Base-by-base conservation (phyloP, 1,140 invertebrate genomes). In the Anoplolepis gracilipes region DNA sequence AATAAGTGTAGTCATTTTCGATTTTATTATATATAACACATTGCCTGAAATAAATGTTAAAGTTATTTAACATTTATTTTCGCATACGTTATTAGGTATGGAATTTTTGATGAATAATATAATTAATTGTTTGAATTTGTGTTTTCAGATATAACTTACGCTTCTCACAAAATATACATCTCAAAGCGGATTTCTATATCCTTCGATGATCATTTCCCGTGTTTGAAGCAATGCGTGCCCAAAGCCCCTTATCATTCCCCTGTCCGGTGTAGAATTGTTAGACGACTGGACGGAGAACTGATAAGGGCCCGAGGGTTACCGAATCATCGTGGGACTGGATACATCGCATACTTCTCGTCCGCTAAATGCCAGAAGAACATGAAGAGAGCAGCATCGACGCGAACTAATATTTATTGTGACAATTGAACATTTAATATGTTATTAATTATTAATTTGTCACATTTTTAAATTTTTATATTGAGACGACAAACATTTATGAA, bases 261-360 rank as follows among this genome's bases (percentile, higher is more conserved):
- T 95, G 96, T 96, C 96, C 96, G 96, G 96, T 97, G 96, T 96
- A 94, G 92, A 93, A 92, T 92, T 92, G 87, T 93, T 93, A 90
- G 90, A 95, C 96, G 92, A 97, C 96, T 96, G 96, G 96, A 97
- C 96, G 96, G 96, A 97, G 96, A 97, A 97, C 96, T 97, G 96
- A 97, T 97, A 97, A 97, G 96, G 96, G 96, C 96, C 96, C 96
- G 95, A 96, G 96, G 93, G 91, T 95, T 92, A 96, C 94, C 94
- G 90, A 94, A 92, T 92, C 94, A 94, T 93, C 94, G 90, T 85
- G 85, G 91, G 90, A 93, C 61, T 88, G 57, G 33, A 30, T 55
- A 10, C 8, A 0, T 53, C 30, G 2, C 30, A 59, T 19, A 13
- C 28, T 39, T 0, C 70, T 72, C 65, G 57, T 36, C 22, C 13